Percentiles rank a stretch among this genome's conserved stretches.
These are phyloP conservation scores for Octonoba sinensis DNA, from an alignment of 2,888 invertebrate genomes.

Conservation along the genomic window DNA sequence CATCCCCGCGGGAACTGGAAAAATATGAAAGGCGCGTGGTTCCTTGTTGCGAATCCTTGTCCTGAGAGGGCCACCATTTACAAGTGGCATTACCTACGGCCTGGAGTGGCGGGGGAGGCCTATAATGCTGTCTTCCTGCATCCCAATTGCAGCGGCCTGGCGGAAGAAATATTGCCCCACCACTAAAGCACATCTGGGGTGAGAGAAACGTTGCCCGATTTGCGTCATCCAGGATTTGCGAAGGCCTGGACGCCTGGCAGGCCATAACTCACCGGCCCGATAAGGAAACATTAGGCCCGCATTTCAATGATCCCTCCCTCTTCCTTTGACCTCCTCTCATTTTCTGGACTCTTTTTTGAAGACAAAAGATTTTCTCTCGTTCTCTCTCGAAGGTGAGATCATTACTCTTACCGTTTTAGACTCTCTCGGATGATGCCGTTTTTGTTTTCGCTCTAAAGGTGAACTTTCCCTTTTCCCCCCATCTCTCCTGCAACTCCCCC, in stretches of 20 bases:
- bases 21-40: conserved; percentile 3
- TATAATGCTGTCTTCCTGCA: conserved; percentile 56
- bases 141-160: conserved; percentile 56
- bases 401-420: conserved; percentile 22
- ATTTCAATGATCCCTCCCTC: conserved; percentile 60
- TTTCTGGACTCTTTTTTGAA: conserved; percentile 38
- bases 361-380: conserved; percentile 23
- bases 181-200: conserved; percentile 61
- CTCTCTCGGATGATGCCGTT: conserved; percentile 7
- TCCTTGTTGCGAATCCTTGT: conserved; percentile 48
- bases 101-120: conserved; percentile 13
- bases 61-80: conserved; percentile 40
- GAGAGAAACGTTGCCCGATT: conserved; percentile 62
- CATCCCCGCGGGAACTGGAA: no score
- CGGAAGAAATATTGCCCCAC: conserved; percentile 61
- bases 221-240: conserved; percentile 64
- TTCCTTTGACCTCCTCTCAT: conserved; percentile 55
- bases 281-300: conserved; percentile 63
- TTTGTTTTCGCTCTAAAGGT: no score
- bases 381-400: conserved; percentile 42
- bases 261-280: conserved; percentile 59
- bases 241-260: conserved; percentile 48
- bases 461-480: no score
- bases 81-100: conserved; percentile 48
- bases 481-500: background rate